Percentiles rank a stretch among this genome's conserved stretches.
Evolutionary conservation across 2,113 vertebrate species (phyloP).

Genomic region (Choloepus hoffmanni): DNA sequence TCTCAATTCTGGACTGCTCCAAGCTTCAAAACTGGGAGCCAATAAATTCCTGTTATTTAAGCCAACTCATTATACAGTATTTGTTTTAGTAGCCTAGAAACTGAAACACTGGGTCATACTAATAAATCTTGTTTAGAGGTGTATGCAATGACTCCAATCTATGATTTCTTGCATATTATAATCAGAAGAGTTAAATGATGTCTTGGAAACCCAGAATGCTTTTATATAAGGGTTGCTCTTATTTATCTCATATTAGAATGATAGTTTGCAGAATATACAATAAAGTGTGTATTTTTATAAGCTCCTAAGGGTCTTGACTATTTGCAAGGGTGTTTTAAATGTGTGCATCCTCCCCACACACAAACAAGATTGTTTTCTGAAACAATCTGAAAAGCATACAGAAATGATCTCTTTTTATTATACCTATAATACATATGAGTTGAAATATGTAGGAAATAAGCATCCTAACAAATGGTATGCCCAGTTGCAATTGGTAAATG

Average conservation of each 20-base stretch:
- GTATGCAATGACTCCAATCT: background rate
- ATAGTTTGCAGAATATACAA: background rate
- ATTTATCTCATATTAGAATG: background rate
- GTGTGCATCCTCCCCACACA: background rate
- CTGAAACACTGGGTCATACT: background rate
- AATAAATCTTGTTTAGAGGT: background rate
- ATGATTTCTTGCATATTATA: background rate
- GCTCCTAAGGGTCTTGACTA: background rate
- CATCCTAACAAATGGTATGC: background rate
- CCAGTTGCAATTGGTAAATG: background rate
- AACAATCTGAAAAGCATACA: background rate
- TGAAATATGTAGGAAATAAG: background rate
- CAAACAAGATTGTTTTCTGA: background rate
- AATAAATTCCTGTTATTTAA: too few relatives aligned
- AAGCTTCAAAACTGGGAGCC: too few relatives aligned
- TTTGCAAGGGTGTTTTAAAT: slow-evolving; percentile 4
- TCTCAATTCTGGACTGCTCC: too few relatives aligned
- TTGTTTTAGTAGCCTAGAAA: too few relatives aligned
- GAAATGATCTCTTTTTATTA: background rate
- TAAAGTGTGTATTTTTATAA: slow-evolving; percentile 29
- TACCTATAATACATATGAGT: background rate
- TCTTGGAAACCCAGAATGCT: background rate
- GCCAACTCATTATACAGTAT: too few relatives aligned
- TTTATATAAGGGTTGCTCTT: background rate
- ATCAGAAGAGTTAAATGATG: background rate